Base-by-base conservation (phyloP, 2,888 invertebrate genomes). In the Nephrocerus scutellatus region DNA sequence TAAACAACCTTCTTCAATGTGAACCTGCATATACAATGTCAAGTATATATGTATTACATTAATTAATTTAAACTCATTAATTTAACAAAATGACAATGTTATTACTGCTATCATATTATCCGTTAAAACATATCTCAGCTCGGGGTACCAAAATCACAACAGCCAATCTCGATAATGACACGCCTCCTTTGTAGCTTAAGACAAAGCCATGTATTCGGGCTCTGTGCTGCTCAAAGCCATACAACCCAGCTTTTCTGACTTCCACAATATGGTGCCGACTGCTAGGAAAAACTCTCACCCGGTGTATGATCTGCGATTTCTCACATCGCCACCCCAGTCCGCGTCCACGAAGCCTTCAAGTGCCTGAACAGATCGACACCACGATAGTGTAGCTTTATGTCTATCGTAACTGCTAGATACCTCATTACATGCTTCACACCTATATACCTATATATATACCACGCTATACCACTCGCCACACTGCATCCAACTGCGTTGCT, bases 151-250 rank as follows among this genome's bases (percentile, higher is more conserved):
- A n/a, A n/a, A n/a, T n/a, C n/a, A n/a, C 19, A 18, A 24, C 30
- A 23, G 19, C 30, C 36, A 4, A 30, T 18, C 15, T 26, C 26
- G 6, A 13, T 20, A 4, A 35, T 26, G 3, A 35, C 10, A 7
- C 13, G 38, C 38, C 15, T 38, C 31, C 15, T 38, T 38, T n/a
- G 31, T 21, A 38, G 38, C 9, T 12, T 30, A 13, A n/a, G 31
- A 30, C 12, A 38, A 15, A 9, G 31, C 37, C 36, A 28, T 36
- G 16, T 21, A 29, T 12, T 36, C 36, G 3, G 29, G 15, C 18
- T 36, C 30, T 9, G 36, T 24, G n/a, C 30, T 37, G 13, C 36
- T 37, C 10, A 30, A 20, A 9, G 37, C 24, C 22, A 38, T 23
- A 22, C 16, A 19, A 14, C 12, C 10, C 10, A 28, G 26, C 16